A percentile compares a stretch with the other conserved stretches of the same genome.
phyloP scores from a whole-genome alignment of 2,888 invertebrate genomes.

The Euphydryas editha region DNA sequence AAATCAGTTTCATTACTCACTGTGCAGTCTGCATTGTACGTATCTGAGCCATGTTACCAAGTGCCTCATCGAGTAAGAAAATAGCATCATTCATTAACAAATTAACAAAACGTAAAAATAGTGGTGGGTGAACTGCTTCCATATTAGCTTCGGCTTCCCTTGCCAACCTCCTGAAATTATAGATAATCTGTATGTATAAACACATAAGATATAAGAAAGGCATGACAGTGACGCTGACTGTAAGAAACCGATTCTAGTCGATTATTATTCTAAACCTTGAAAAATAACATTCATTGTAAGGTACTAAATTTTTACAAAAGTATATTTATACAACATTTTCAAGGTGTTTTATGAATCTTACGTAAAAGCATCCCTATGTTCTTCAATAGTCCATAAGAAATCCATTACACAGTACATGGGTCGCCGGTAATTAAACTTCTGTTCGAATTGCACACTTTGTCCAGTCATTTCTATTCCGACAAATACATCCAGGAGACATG shows the following conservation, averaged over 20 bases:
- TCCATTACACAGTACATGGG: slow-evolving; percentile 98
- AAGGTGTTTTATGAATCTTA: background rate
- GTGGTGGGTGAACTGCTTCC: slow-evolving; percentile 94
- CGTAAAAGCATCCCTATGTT: slow-evolving; percentile 88
- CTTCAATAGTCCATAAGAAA: slow-evolving; percentile 93
- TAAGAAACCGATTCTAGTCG: no score
- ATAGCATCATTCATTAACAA: slow-evolving; percentile 98
- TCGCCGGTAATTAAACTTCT: slow-evolving; percentile 97
- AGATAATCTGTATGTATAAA: background rate
- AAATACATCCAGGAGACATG: slow-evolving; percentile 93
- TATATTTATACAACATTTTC: background rate
- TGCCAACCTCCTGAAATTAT: slow-evolving; percentile 86
- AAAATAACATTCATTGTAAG: background rate
- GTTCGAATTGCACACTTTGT: slow-evolving; percentile 97
- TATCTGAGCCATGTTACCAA: slow-evolving; percentile 94
- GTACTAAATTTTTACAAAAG: background rate
- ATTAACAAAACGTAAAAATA: slow-evolving; percentile 97
- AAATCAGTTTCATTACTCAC: slow-evolving; percentile 63
- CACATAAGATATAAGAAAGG: background rate
- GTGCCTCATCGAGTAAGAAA: slow-evolving; percentile 95
- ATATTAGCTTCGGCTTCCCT: slow-evolving; percentile 92
- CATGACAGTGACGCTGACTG: no score
- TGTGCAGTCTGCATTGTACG: slow-evolving; percentile 91
- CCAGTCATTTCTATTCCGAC: slow-evolving; percentile 99
- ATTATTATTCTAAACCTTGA: no score